These are phyloP conservation scores for Pristionchus fissidentatus DNA, from an alignment of 2,888 invertebrate species.

Conservation along the genomic window DNA sequence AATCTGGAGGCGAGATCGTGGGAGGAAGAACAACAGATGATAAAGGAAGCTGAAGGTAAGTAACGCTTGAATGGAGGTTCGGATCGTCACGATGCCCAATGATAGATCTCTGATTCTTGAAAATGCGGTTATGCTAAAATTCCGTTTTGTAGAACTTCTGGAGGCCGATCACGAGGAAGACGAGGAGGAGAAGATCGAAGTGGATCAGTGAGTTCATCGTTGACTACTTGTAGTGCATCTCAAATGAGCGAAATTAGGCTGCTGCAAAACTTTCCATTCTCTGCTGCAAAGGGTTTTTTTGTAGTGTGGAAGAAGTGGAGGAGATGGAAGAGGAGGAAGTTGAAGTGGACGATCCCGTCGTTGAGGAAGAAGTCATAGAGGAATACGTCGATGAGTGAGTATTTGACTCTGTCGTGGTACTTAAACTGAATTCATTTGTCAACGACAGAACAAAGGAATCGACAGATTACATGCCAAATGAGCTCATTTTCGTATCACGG, in stretches of 20 bases:
- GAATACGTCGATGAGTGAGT: slow-evolving; percentile 42
- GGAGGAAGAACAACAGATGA: slow-evolving; percentile 41
- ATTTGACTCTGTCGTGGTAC: neutral
- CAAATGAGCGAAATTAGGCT: too few relatives aligned
- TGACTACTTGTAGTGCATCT: neutral
- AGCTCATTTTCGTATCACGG: too few relatives aligned
- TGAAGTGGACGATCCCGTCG: slow-evolving; percentile 30
- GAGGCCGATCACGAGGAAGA: slow-evolving; percentile 10
- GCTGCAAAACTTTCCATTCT: too few relatives aligned
- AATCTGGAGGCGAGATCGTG: slow-evolving; percentile 25
- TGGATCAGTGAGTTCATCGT: neutral
- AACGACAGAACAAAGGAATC: too few relatives aligned
- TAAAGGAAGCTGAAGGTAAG: slow-evolving; percentile 1
- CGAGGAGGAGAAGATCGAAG: slow-evolving; percentile 29
- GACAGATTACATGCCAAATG: neutral
- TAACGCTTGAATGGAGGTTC: neutral
- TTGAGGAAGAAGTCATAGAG: slow-evolving; percentile 43
- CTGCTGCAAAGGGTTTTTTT: neutral
- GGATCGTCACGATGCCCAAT: too few relatives aligned
- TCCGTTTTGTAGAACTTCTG: neutral
- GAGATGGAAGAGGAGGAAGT: slow-evolving; percentile 45
- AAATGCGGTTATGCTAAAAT: neutral
- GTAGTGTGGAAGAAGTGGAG: slow-evolving; percentile 14
- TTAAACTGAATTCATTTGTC: neutral
- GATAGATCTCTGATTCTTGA: neutral